Evolutionary conservation across 2,113 vertebrate species (phyloP), one percentile per base, ranked within the genome.

Genomic region (Promerops cafer): DNA sequence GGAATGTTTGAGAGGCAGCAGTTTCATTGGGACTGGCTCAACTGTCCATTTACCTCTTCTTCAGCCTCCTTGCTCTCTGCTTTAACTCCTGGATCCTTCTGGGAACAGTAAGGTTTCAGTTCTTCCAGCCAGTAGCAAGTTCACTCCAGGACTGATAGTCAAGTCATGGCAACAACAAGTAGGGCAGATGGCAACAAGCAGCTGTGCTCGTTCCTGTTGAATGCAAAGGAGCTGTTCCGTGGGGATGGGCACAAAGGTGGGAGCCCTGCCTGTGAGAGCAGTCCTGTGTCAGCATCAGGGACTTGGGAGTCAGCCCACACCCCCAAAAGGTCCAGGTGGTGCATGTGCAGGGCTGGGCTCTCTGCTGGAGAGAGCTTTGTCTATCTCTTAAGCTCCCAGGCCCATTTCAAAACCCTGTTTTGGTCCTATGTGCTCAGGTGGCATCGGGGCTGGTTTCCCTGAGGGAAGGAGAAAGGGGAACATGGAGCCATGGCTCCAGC

Each of bases 271-370:
- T 23, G 45, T 37, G 13, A 3, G 3, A 44, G 37, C 30, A 53
- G 53, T 39, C 5, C 1, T 26, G 66, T 3, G 2, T 19, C 50
- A 37, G 65, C 64, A 39, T 14, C 3, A 68, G 59, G 9, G 39
- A 11, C 30, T 21, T 30, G 61, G 37, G 65, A 60, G 16, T 31
- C 3, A 52, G n/a, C 1, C 7, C 27, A 10, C 1, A 0, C 7
- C 35, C 50, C 72, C 2, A 2, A 7, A 80, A 57, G 0, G 0
- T 16, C 59, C 3, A 2, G 50, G n/a, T 53, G 80, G 28, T 1
- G 1, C 1, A 0, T 21, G 17, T 59, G 66, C 31, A 40, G 83
- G 61, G 52, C 78, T 70, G 52, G 42, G 5, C 30, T 50, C 35
- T 50, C 74, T 75, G 56, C 74, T 10, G 26, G 59, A 80, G 45